Percentiles rank a stretch among this genome's conserved stretches.
These are phyloP conservation scores for Pollenia labialis DNA, from an alignment of 2,888 invertebrate species.

Conservation along the genomic window DNA sequence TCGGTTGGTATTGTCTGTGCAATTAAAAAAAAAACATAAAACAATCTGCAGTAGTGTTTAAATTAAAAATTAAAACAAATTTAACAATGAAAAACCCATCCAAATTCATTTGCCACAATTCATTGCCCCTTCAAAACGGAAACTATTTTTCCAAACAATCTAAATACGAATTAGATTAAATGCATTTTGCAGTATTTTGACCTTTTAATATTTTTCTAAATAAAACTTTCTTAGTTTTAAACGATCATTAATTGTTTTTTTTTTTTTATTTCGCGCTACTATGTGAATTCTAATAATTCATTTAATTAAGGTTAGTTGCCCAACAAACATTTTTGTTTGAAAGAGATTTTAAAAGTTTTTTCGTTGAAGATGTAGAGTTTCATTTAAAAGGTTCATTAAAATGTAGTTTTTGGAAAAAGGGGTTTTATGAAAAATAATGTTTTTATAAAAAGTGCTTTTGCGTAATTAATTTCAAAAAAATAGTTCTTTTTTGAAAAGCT, in stretches of 20 bases:
- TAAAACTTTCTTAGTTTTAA: background rate
- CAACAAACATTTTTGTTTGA: conserved; percentile 23
- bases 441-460: no score
- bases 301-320: conserved; percentile 13
- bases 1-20: conserved; percentile 50
- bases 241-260: conserved; percentile 3
- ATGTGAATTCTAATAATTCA: conserved; percentile 25
- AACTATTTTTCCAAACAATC: background rate
- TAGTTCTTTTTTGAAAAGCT: no score
- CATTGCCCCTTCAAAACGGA: background rate
- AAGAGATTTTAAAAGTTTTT: background rate
- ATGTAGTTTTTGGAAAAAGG: no score
- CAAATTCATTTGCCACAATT: conserved; percentile 28
- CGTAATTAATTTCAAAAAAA: no score
- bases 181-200: conserved; percentile 23
- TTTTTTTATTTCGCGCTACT: background rate
- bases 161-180: background rate
- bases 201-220: conserved; percentile 35
- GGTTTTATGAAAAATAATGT: no score
- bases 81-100: conserved; percentile 13
- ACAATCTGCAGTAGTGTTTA: conserved; percentile 8
- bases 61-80: conserved; percentile 7
- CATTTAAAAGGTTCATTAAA: no score
- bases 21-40: conserved; percentile 53
- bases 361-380: no score